A percentile compares a stretch with the other conserved stretches of the same genome.
Evolutionary conservation across 1,140 invertebrate genomes (phyloP).

Genomic region (Babylonia areolata): DNA sequence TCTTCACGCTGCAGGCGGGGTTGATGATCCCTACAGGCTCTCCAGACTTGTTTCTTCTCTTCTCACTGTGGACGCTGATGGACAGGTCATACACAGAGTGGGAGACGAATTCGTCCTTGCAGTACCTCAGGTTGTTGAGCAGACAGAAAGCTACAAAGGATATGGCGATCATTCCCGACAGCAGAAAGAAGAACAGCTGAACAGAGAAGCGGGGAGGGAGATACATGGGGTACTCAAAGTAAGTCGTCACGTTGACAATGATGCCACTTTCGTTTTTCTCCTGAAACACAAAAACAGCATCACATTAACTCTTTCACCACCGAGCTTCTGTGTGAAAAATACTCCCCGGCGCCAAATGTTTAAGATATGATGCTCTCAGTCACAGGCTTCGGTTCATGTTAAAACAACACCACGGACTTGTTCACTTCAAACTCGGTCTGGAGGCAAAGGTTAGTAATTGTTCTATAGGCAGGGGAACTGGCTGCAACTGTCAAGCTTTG

Average conservation of each 20-base stretch:
- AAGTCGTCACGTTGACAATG: conserved; percentile 32
- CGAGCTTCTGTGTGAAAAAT: no score
- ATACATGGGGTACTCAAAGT: conserved; percentile 33
- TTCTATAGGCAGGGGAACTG: no score
- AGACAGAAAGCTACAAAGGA: conserved; percentile 45
- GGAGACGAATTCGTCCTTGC: conserved; percentile 58
- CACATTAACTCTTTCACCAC: no score
- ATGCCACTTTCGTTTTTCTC: conserved; percentile 38
- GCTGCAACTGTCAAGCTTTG: no score
- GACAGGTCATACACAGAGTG: not conserved
- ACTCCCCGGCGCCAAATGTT: no score
- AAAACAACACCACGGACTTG: no score
- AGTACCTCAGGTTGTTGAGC: conserved; percentile 43
- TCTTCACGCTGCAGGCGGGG: not conserved
- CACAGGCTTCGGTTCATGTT: no score
- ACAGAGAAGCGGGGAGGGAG: conserved; percentile 46
- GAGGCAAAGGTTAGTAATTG: no score
- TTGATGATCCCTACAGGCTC: not conserved
- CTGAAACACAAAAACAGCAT: not conserved
- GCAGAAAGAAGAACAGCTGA: conserved; percentile 48
- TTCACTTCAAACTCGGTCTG: no score
- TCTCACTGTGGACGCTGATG: not conserved
- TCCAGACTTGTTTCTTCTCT: not conserved
- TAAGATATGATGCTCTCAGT: no score
- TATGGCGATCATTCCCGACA: conserved; percentile 38